Percentiles rank a stretch among this genome's conserved stretches.
phyloP scores from a whole-genome alignment of 2,888 invertebrate species.

The Mesopsocus fuscifrons region DNA sequence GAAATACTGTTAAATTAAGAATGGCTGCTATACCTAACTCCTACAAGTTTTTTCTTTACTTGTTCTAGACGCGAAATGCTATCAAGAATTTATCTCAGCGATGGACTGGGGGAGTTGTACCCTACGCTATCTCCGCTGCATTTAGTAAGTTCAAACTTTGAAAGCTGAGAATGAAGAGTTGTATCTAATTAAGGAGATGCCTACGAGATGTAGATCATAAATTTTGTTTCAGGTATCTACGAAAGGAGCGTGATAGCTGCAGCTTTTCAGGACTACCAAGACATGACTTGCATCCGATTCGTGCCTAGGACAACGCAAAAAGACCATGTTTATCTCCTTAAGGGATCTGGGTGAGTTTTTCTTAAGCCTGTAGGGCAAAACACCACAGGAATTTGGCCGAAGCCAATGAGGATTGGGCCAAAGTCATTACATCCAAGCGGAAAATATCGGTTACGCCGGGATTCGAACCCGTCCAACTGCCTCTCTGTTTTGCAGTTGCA shows the following conservation, averaged over 20 bases:
- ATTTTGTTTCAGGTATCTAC: conserved; percentile 15
- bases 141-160: conserved; percentile 18
- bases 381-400: not conserved
- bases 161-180: not conserved
- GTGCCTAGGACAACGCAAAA: conserved; percentile 13
- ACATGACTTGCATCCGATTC: conserved; percentile 15
- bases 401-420: no score
- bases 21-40: no score
- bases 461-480: no score
- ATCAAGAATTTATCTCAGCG: conserved; percentile 17
- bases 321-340: conserved; percentile 14
- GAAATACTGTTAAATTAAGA: no score
- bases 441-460: no score
- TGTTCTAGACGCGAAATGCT: conserved; percentile 18
- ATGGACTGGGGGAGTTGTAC: conserved; percentile 21
- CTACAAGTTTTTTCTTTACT: no score
- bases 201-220: not conserved
- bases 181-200: not conserved
- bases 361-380: not conserved
- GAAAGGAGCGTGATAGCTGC: conserved; percentile 25
- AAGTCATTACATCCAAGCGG: no score
- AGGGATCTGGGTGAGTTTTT: conserved; percentile 9
- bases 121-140: conserved; percentile 21
- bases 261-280: conserved; percentile 15
- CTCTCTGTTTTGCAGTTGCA: conserved; percentile 8